These are phyloP conservation scores for Argyrosomus regius DNA, from an alignment of 2,797 vertebrate species.

Conservation along the genomic window DNA sequence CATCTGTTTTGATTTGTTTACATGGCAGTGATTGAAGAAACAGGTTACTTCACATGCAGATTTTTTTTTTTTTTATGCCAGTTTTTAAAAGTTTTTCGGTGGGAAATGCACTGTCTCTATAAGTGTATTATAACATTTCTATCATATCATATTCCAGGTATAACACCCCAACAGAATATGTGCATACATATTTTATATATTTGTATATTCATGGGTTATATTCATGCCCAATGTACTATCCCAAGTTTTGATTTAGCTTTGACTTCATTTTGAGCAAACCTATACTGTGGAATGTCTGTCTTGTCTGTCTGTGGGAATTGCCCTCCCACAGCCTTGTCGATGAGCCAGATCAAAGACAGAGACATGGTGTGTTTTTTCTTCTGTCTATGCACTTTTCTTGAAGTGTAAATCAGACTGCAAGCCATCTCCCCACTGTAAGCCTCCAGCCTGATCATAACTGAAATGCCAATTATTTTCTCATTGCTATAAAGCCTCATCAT, in stretches of 20 bases:
- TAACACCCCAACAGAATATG: not conserved
- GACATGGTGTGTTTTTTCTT: slow-evolving; percentile 49
- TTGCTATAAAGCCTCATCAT: slow-evolving; percentile 61
- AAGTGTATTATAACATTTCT: not conserved
- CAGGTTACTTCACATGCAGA: slow-evolving; percentile 10
- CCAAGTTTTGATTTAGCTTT: slow-evolving; percentile 18
- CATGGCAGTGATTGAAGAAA: slow-evolving; percentile 34
- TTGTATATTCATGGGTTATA: not conserved
- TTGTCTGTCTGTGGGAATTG: slow-evolving; percentile 49
- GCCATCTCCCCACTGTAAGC: slow-evolving; percentile 67
- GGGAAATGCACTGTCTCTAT: not conserved
- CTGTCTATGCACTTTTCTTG: slow-evolving; percentile 60
- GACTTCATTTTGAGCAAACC: slow-evolving; percentile 31
- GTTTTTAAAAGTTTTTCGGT: not conserved
- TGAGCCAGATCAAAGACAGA: slow-evolving; percentile 71
- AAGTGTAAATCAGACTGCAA: slow-evolving; percentile 79
- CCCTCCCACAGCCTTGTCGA: slow-evolving; percentile 51
- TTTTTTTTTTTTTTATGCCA: no score
- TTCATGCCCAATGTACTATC: slow-evolving; percentile 8
- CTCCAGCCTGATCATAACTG: slow-evolving; percentile 65
- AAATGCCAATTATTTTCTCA: slow-evolving; percentile 74
- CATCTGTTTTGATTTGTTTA: slow-evolving; percentile 56
- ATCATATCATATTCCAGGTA: not conserved
- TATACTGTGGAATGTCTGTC: slow-evolving; percentile 23
- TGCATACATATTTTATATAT: not conserved